Percentiles rank a stretch among this genome's conserved stretches.
phyloP scores from a whole-genome alignment of 2,888 invertebrate genomes.

The Cynaeus angustus region DNA sequence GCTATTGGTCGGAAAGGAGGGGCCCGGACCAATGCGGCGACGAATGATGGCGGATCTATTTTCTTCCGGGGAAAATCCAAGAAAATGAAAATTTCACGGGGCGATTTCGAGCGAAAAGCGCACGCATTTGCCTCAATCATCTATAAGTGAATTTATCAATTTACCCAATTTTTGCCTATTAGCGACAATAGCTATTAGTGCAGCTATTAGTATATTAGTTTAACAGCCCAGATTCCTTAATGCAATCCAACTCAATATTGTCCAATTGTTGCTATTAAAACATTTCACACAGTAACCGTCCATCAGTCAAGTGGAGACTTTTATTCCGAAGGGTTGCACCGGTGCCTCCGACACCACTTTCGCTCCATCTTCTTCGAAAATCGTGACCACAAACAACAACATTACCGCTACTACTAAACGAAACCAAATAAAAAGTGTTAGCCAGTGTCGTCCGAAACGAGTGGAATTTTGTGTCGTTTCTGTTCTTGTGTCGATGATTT shows the following conservation, averaged over 20 bases:
- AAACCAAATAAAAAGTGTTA: no score
- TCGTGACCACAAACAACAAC: no score
- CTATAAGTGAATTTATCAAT: slow-evolving; percentile 73
- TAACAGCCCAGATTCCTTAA: slow-evolving; percentile 73
- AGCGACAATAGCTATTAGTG: slow-evolving; percentile 73
- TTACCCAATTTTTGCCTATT: slow-evolving; percentile 74
- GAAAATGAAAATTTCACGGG: neutral
- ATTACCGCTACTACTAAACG: no score
- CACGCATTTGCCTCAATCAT: slow-evolving; percentile 67
- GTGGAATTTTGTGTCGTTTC: neutral
- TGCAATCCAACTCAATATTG: slow-evolving; percentile 73
- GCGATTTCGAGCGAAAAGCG: slow-evolving; percentile 55
- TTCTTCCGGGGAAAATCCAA: no score
- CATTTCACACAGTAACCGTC: slow-evolving; percentile 70
- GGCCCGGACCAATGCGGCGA: slow-evolving; percentile 54
- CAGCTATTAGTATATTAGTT: slow-evolving; percentile 72
- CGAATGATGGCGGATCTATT: neutral
- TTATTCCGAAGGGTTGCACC: slow-evolving; percentile 66
- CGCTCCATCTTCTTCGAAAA: neutral
- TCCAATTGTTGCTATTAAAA: slow-evolving; percentile 73
- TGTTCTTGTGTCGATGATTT: slow-evolving; percentile 10
- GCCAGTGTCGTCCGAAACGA: no score
- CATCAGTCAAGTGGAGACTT: slow-evolving; percentile 69
- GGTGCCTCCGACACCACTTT: neutral
- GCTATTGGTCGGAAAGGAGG: slow-evolving; percentile 57